Conservation (phyloP, 2,888 invertebrate species). For the Parnassius glacialis region DNA sequence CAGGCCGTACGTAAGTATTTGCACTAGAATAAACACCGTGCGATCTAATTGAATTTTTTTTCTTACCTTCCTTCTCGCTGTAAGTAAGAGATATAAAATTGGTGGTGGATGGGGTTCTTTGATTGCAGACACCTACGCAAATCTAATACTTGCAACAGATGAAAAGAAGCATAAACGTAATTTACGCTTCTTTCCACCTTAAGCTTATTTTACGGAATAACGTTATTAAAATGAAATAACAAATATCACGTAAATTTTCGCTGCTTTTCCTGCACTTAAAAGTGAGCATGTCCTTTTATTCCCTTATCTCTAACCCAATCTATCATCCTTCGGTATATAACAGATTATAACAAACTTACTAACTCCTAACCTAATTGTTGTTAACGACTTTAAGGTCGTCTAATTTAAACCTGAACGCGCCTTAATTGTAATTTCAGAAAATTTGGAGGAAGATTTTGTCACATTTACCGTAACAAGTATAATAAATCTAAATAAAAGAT, state of each 20-base stretch:
- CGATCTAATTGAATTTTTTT: conserved; percentile 34
- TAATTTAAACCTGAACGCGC: too few species aligned
- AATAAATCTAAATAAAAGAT: too few species aligned
- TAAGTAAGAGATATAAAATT: conserved; percentile 2
- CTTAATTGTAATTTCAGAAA: too few species aligned
- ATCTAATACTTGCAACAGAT: too few species aligned
- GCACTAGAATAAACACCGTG: conserved; percentile 24
- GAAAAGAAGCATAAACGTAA: too few species aligned
- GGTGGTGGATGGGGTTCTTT: too few species aligned
- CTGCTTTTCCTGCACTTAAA: conserved; percentile 27
- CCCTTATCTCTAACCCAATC: conserved; percentile 29
- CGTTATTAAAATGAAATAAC: too few species aligned
- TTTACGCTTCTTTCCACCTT: too few species aligned
- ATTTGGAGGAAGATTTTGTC: too few species aligned
- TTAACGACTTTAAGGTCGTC: neutral
- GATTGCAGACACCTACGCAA: too few species aligned
- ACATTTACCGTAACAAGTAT: too few species aligned
- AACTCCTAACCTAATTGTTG: conserved; percentile 24
- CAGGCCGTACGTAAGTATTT: neutral
- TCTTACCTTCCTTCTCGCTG: conserved; percentile 29
- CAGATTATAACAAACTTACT: conserved; percentile 35
- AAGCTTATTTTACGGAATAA: too few species aligned
- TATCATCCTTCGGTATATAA: conserved; percentile 39
- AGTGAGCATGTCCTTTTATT: conserved; percentile 21
- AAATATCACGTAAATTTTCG: conserved; percentile 11